Evolutionary conservation across 2,888 invertebrate species (phyloP).

Genomic region (Apamea epomidion): DNA sequence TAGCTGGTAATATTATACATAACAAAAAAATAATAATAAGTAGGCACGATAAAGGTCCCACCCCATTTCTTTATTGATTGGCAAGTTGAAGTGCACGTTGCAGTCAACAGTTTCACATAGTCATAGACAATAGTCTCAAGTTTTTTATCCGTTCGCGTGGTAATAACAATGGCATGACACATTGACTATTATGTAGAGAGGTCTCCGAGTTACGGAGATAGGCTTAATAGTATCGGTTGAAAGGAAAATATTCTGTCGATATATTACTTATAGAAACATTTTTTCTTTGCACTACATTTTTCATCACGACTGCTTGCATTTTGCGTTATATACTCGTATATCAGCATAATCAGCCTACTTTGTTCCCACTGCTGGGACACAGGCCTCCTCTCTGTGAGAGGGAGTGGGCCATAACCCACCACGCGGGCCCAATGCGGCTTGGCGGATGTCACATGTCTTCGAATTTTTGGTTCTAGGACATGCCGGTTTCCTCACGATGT

Average conservation of each 20-base stretch:
- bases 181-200: conserved; percentile 51
- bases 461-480: too few species aligned
- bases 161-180: conserved; percentile 71
- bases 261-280: too few species aligned
- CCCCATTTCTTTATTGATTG: conserved; percentile 41
- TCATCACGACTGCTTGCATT: not conserved
- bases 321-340: not conserved
- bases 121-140: conserved; percentile 60
- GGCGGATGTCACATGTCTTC: too few species aligned
- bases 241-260: conserved; percentile 17
- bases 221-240: conserved; percentile 22
- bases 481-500: too few species aligned
- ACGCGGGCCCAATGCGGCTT: too few species aligned
- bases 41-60: conserved; percentile 15
- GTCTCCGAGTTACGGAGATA: conserved; percentile 35
- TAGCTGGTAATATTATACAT: not conserved
- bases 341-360: too few species aligned
- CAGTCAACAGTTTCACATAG: conserved; percentile 66
- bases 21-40: not conserved
- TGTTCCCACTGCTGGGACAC: too few species aligned
- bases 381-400: too few species aligned
- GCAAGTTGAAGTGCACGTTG: conserved; percentile 58
- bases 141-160: conserved; percentile 77
- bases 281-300: not conserved
- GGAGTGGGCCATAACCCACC: too few species aligned